Conservation (phyloP, 2,888 invertebrate species). For the Aricia artaxerxes region DNA sequence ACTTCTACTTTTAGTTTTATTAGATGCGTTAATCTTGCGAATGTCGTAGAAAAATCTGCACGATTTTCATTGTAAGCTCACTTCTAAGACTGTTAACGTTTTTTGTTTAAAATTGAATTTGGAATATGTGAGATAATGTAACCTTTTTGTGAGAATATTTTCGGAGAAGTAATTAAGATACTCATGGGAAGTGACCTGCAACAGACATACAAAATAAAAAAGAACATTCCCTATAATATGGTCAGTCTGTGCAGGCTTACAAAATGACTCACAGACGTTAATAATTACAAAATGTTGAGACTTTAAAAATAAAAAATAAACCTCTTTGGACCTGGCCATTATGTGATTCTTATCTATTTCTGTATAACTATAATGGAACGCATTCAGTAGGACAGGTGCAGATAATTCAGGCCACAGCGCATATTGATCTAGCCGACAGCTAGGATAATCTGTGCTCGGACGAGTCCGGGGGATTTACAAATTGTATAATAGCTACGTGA, state of each 20-base stretch:
- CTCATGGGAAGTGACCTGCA: neutral
- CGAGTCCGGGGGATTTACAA: slow-evolving; percentile 28
- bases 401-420: slow-evolving; percentile 30
- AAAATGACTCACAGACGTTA: neutral
- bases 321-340: neutral
- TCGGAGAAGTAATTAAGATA: neutral
- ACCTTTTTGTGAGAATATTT: neutral
- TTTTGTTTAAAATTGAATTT: neutral
- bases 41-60: neutral
- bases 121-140: neutral
- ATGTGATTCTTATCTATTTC: neutral
- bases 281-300: no score
- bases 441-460: slow-evolving; percentile 29
- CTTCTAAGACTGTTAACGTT: neutral
- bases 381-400: neutral
- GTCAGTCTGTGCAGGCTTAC: neutral
- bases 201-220: neutral
- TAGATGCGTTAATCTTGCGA: neutral
- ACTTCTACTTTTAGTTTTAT: slow-evolving; percentile 22
- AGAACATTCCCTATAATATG: neutral
- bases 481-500: slow-evolving; percentile 25
- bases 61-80: neutral
- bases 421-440: slow-evolving; percentile 29
- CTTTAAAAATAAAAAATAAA: neutral
- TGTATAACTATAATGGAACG: neutral